Base-by-base conservation (phyloP, 2,888 invertebrate genomes). In the Dolomedes plantarius region DNA sequence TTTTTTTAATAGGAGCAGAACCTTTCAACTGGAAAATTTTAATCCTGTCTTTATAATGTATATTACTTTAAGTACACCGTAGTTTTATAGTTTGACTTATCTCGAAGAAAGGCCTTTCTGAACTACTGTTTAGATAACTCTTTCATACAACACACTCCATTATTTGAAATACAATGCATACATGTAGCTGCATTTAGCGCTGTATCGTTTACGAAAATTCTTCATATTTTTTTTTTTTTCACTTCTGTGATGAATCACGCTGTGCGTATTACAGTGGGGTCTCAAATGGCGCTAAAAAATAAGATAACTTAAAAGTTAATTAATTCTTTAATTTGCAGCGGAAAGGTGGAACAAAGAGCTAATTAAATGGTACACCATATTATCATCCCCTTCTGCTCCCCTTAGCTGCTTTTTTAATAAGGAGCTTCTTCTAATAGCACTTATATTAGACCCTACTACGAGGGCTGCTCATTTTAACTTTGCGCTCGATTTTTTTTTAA, bases 281-380 rank as follows among this genome's bases (percentile, higher is more conserved):
- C 56, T 56, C 56, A 56, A 56, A 56, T 23, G 56, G 56, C 56
- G 56, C 56, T 56, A 56, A 56, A 46, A 56, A 56, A 56, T 56
- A 56, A 56, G 56, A 56, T 56, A 56, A 56, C 56, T 56, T 77
- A 85, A 77, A 85, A 85, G 83, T 85, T 85, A 85, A 85, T 85
- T 85, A 85, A 85, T 85, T 85, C 83, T 85, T 85, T 85, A 85
- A 85, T 85, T 85, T 85, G 77, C 41, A 76, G 83, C 32, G 67
- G 41, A 73, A 76, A 64, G 36, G 56, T 32, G 36, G 69, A 50
- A 64, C 64, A 82, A 50, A 56, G 62, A 73, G 72, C 83, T 85
- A 85, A 85, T 85, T 85, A 85, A 77, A 85, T 29, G 71, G 39
- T 64, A 69, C 36, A 46, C 75, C 71, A 32, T 71, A 56, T 56